Evolutionary conservation across 2,113 vertebrate genomes (phyloP), one percentile per base, ranked within the genome.

Genomic region (Fregata magnificens): DNA sequence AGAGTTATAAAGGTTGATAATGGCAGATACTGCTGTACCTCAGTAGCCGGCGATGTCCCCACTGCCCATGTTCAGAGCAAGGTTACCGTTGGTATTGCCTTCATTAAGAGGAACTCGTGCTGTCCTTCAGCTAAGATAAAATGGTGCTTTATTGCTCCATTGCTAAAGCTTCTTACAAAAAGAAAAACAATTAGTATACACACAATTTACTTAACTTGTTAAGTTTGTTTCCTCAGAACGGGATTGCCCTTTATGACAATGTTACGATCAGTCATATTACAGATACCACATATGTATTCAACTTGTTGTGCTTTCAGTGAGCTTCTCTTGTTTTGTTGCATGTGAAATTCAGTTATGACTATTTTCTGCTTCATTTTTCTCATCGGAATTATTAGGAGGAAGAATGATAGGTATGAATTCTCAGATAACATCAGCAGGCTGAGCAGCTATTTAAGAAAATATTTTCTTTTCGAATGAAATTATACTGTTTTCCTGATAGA

Each of bases 401-500:
- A 95, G 93, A 94, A 32, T 86, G 84, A 50, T 76, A 91, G 90
- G 77, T 95, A 92, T 88, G 61, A 95, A 94, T 84, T 86, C 44
- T 95, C 61, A 88, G 67, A 85, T 93, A 97, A 66, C 24, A 13
- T 95, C 71, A 86, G 92, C 14, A 24, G 84, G 15, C 44, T 95
- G 61, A 69, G 59, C 14, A 45, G 16, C 77, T 97, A 59, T 93
- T 97, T 88, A 93, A 82, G 40, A 93, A 96, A 96, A 95, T 84
- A 36, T 90, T 97, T 98, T 96, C 65, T 95, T 97, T 95, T 88
- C 38, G 78, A 97, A 94, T 65, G 81, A 96, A 96, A 87, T 89
- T 82, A 42, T 55, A 88, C 50, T 83, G 26, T 93, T 95, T 84
- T 92, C 90, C 82, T 91, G 53, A 90, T 71, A 93, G 67, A 80